Conservation (phyloP, 2,797 vertebrate species). For the Coendou prehensilis region DNA sequence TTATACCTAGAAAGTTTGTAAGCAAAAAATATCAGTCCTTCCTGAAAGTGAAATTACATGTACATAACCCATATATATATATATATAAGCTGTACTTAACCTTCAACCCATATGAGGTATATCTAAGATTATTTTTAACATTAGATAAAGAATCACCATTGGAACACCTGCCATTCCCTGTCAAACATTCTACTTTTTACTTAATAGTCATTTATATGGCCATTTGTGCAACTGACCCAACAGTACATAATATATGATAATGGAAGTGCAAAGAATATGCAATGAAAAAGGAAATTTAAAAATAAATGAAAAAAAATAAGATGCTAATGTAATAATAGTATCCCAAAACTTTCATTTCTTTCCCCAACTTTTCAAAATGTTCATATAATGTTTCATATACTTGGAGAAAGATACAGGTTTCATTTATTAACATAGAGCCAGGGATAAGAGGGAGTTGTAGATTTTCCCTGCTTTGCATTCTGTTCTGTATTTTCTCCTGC, state of each 20-base stretch:
- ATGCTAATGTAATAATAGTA: not conserved
- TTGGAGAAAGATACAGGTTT: not conserved
- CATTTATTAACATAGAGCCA: not conserved
- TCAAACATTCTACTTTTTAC: not conserved
- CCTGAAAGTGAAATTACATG: not conserved
- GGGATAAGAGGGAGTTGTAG: not conserved
- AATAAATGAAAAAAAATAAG: not conserved
- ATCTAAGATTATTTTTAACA: not conserved
- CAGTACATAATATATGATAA: not conserved
- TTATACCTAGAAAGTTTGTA: not conserved
- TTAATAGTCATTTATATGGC: accelerated
- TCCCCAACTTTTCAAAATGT: not conserved
- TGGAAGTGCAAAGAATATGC: not conserved
- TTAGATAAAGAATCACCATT: not conserved
- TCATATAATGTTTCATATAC: not conserved
- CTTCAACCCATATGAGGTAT: not conserved
- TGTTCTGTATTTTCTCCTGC: not conserved
- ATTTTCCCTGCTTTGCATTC: not conserved
- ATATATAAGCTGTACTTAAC: not conserved
- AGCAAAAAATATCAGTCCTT: not conserved
- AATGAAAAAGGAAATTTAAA: not conserved
- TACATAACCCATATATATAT: not conserved
- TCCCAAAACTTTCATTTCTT: not conserved
- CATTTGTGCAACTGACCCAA: not conserved
- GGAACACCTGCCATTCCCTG: not conserved